Evolutionary conservation across 2,113 vertebrate species (phyloP).

Genomic region (Rafetus swinhoei): DNA sequence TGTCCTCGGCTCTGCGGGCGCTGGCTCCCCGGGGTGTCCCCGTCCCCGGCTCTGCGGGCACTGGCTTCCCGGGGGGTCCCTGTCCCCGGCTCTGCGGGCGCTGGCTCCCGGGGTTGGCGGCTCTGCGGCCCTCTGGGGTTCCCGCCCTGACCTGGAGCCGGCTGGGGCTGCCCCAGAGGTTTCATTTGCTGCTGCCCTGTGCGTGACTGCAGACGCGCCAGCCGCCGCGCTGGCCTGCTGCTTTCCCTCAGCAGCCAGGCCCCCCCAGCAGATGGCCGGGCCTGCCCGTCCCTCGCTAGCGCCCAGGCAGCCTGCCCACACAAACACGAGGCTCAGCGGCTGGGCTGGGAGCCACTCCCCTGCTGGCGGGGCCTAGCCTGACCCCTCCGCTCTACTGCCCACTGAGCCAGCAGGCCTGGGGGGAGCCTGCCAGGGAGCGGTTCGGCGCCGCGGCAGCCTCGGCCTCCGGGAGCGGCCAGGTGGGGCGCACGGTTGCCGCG

Average conservation of each 20-base stretch:
- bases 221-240: conserved; percentile 35
- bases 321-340: not conserved
- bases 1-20: too few species aligned
- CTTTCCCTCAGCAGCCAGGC: conserved; percentile 27
- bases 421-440: too few species aligned
- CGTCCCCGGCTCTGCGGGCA: not conserved
- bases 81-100: too few species aligned
- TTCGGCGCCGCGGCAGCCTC: too few species aligned
- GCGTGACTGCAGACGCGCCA: not conserved
- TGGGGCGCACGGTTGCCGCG: not conserved
- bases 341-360: not conserved
- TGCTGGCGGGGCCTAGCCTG: not conserved
- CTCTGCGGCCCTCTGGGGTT: too few species aligned
- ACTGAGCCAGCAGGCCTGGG: not conserved
- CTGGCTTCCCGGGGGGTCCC: not conserved
- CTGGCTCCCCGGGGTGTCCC: too few species aligned
- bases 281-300: conserved; percentile 36
- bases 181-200: too few species aligned
- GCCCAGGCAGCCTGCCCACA: not conserved
- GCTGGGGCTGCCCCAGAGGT: too few species aligned
- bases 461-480: not conserved
- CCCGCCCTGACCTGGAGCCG: too few species aligned
- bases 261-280: conserved; percentile 48
- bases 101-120: too few species aligned
- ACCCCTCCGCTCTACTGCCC: not conserved